phyloP scores from a whole-genome alignment of 1,140 invertebrate species.

The Drosophila jambulina region DNA sequence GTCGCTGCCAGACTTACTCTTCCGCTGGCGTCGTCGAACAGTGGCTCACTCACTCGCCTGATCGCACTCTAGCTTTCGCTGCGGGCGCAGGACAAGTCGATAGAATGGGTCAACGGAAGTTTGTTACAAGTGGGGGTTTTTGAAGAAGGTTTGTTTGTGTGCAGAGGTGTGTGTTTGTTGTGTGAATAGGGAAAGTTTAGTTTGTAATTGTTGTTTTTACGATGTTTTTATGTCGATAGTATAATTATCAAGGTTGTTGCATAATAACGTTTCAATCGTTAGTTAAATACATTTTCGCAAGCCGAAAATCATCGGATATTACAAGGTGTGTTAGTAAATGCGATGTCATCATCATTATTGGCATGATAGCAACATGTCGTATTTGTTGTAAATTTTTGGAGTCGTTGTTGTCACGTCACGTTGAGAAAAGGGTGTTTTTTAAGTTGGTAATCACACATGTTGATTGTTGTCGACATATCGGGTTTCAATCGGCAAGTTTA shows the following conservation, averaged over 20 bases:
- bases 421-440: constrained; percentile 27
- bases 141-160: constrained; percentile 23
- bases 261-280: constrained; percentile 69
- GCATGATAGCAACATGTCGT: constrained; percentile 61
- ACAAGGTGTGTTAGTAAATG: constrained; percentile 84
- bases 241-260: constrained; percentile 8
- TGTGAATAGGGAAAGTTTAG: constrained; percentile 20
- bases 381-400: constrained; percentile 47
- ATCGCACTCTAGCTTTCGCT: constrained; percentile 42
- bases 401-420: constrained; percentile 43
- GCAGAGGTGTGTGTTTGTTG: constrained; percentile 10
- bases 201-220: constrained; percentile 42
- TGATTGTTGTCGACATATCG: constrained; percentile 45
- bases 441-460: constrained; percentile 43
- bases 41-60: constrained; percentile 22
- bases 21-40: constrained; percentile 29
- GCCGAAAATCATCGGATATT: constrained; percentile 85
- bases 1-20: constrained; percentile 59
- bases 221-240: constrained; percentile 15
- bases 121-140: constrained; percentile 3
- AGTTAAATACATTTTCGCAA: constrained; percentile 81
- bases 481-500: constrained; percentile 15
- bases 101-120: constrained; percentile 12
- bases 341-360: constrained; percentile 85
- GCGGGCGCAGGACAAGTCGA: constrained; percentile 5